phyloP scores from a whole-genome alignment of 2,113 vertebrate species.

The Apistogramma diplotaenia region DNA sequence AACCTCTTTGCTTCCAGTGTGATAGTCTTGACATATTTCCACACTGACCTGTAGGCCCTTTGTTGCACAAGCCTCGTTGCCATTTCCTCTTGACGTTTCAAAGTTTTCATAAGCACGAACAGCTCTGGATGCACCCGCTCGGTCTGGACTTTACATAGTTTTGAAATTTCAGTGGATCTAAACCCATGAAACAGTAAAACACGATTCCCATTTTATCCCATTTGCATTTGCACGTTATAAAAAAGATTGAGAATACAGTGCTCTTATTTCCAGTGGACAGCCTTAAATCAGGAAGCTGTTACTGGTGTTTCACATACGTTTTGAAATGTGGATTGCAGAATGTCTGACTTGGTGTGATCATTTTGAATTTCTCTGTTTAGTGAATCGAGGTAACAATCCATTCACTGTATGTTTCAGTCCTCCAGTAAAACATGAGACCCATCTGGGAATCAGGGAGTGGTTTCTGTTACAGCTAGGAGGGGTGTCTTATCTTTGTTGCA shows the following conservation, averaged over 20 bases:
- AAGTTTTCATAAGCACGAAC: conserved; percentile 19
- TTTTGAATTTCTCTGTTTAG: background rate
- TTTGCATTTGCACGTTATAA: background rate
- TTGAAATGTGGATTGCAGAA: background rate
- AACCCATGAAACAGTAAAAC: background rate
- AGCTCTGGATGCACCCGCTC: background rate
- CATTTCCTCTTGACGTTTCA: conserved; percentile 52
- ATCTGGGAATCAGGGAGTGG: conserved; percentile 35
- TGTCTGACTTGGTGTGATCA: background rate
- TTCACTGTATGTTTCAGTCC: background rate
- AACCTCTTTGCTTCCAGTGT: conserved; percentile 5
- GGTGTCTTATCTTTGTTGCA: conserved; percentile 54
- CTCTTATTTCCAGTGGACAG: background rate
- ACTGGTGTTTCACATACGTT: background rate
- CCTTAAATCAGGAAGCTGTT: background rate
- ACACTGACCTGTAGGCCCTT: background rate
- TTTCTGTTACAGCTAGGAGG: conserved; percentile 14
- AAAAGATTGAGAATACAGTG: background rate
- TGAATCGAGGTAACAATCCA: background rate
- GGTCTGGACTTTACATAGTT: background rate
- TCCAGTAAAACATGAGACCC: background rate
- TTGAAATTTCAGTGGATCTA: background rate
- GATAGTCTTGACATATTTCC: conserved; percentile 23
- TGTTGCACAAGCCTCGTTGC: conserved; percentile 49
- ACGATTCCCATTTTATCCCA: background rate